Percentiles rank a stretch among this genome's conserved stretches.
Conservation (phyloP, 35 echinoderm and acorn worm genomes). For the Apostichopus japonicus region DNA sequence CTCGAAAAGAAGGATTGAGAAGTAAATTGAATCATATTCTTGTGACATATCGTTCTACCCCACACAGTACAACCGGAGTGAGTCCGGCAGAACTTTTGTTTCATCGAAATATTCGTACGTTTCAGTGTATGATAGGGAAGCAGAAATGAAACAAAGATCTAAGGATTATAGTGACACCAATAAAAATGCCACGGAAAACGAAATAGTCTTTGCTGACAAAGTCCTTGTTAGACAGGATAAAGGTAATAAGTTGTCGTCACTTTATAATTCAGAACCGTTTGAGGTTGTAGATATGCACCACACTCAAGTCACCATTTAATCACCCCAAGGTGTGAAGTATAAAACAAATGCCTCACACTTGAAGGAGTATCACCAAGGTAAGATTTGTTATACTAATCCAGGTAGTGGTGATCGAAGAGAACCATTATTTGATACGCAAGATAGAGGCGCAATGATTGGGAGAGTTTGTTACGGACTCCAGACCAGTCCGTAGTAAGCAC, state of each 20-base stretch:
- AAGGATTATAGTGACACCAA: neutral
- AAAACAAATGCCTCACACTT: slow-evolving; percentile 65
- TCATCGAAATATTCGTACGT: neutral
- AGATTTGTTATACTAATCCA: neutral
- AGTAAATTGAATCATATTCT: neutral
- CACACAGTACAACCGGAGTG: slow-evolving; percentile 10
- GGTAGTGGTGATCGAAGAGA: neutral
- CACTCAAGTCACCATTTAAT: slow-evolving; percentile 42
- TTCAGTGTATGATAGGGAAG: neutral
- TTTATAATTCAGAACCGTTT: slow-evolving; percentile 52
- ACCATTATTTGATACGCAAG: neutral
- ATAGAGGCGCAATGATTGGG: neutral
- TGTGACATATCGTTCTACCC: neutral
- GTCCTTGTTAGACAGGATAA: neutral
- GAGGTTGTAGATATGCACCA: slow-evolving; percentile 54
- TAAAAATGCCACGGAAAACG: neutral
- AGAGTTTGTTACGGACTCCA: neutral
- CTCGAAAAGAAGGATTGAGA: neutral
- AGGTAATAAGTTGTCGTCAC: neutral
- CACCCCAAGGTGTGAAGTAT: slow-evolving; percentile 57
- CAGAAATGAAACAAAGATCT: neutral
- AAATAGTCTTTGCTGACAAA: neutral
- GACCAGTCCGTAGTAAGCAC: neutral
- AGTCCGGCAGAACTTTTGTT: slow-evolving; percentile 55
- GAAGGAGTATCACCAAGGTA: slow-evolving; percentile 29